These are phyloP conservation scores for Sinocyclocheilus grahami DNA, from an alignment of 2,113 vertebrate genomes.

Conservation along the genomic window DNA sequence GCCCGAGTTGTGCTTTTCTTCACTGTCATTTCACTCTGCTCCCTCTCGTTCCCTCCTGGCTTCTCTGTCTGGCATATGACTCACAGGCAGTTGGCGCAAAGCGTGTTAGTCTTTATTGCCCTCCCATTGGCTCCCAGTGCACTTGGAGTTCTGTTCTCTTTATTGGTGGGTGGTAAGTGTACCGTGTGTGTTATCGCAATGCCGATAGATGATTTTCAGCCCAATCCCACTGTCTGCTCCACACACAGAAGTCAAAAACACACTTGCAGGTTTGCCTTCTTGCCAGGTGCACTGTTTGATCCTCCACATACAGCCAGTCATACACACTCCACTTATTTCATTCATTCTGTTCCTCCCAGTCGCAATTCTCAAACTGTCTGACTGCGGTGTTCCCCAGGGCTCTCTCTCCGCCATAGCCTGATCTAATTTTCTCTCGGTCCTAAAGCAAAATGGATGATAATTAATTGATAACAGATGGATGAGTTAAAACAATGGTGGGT, in stretches of 20 bases:
- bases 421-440: constrained; percentile 17
- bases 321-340: constrained; percentile 39
- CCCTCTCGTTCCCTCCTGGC: constrained; percentile 5
- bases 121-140: constrained; percentile 64
- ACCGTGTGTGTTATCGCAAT: constrained; percentile 62
- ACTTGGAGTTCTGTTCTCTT: constrained; percentile 56
- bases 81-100: constrained; percentile 64
- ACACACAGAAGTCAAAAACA: constrained; percentile 49
- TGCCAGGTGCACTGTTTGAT: constrained; percentile 59
- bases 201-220: constrained; percentile 51
- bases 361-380: constrained; percentile 6
- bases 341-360: neutral
- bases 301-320: constrained; percentile 48
- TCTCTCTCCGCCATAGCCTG: constrained; percentile 22
- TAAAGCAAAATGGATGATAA: constrained; percentile 33
- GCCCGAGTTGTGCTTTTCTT: constrained; percentile 30
- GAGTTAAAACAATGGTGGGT: constrained; percentile 21
- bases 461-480: constrained; percentile 44
- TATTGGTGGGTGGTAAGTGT: constrained; percentile 58
- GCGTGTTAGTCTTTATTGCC: constrained; percentile 64
- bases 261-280: constrained; percentile 49
- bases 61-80: constrained; percentile 52
- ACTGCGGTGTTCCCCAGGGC: neutral
- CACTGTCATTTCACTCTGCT: constrained; percentile 13
- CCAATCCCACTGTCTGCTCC: constrained; percentile 46